Conservation (phyloP, 2,888 invertebrate species). For the Drosophila eohydei region DNA sequence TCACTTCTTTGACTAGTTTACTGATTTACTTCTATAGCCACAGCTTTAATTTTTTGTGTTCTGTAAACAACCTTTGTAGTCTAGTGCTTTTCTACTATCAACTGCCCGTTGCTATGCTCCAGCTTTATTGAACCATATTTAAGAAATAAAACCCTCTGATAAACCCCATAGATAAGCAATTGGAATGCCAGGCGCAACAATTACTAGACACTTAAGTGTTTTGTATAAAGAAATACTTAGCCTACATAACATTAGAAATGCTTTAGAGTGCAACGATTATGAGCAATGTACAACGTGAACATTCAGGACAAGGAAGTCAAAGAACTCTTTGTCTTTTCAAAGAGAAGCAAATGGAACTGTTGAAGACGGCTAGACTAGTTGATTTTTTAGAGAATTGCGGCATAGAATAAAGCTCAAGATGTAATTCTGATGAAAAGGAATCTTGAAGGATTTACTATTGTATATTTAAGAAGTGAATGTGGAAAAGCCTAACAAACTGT, state of each 20-base stretch:
- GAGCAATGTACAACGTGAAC: not conserved
- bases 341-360: no score
- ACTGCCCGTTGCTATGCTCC: constrained; percentile 9
- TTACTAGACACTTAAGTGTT: constrained; percentile 2
- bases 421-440: no score
- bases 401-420: no score
- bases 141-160: constrained; percentile 13
- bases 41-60: no score
- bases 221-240: not conserved
- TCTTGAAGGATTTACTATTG: no score
- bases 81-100: not conserved
- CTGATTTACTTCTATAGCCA: not conserved
- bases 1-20: no score
- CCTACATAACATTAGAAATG: not conserved
- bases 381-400: no score
- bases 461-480: no score
- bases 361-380: no score
- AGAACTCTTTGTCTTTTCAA: no score
- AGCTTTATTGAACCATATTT: constrained; percentile 7
- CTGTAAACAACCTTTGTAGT: not conserved
- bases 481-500: no score
- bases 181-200: not conserved
- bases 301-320: not conserved
- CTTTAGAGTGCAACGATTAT: not conserved
- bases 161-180: constrained; percentile 10